Evolutionary conservation across 2,888 invertebrate genomes (phyloP), one percentile per base, ranked within the genome.

Genomic region (Papilio gigon): DNA sequence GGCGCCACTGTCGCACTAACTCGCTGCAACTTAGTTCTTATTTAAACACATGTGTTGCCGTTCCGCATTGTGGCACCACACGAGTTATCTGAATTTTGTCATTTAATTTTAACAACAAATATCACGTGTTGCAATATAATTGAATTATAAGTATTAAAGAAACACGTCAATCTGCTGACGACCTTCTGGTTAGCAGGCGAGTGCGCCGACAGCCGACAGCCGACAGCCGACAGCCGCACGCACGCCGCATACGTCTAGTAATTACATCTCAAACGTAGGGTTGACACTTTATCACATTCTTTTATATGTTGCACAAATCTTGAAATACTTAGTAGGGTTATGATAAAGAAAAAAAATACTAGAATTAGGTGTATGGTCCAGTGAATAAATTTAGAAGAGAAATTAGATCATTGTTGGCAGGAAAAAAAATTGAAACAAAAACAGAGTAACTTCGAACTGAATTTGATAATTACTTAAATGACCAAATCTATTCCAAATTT

Each of bases 161-260:
- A 44, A 37, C 33, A 22, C 60, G 50, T 35, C 35, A 50, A 35
- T n/a, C 59, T 20, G 66, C n/a, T 17, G 47, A 35, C 33, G 66
- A 66, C 66, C 66, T 66, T 60, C 66, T 33, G 44, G n/a, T 35
- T 12, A 27, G 37, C 27, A 27, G 27, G 50, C 53, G 53, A 53
- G 53, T 30, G 30, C 6, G 27, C 40, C 9, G 40, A 14, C 64
- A 27, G 27, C 40, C 22, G 50, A 27, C 63, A n/a, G n/a, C n/a
- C n/a, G n/a, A n/a, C n/a, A n/a, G 27, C 40, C 9, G 40, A 14
- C 64, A 27, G 27, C 40, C 22, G 50, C 63, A 50, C 47, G 56
- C 65, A 65, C 65, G 65, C 14, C 25, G 27, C n/a, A n/a, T 60
- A 66, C 60, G 37, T 60, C 50, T 35, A 17, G 60, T 37, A 27